Percentiles rank a stretch among this genome's conserved stretches.
Conservation (phyloP, 1,140 invertebrate species). For the Drepana arcuata region DNA sequence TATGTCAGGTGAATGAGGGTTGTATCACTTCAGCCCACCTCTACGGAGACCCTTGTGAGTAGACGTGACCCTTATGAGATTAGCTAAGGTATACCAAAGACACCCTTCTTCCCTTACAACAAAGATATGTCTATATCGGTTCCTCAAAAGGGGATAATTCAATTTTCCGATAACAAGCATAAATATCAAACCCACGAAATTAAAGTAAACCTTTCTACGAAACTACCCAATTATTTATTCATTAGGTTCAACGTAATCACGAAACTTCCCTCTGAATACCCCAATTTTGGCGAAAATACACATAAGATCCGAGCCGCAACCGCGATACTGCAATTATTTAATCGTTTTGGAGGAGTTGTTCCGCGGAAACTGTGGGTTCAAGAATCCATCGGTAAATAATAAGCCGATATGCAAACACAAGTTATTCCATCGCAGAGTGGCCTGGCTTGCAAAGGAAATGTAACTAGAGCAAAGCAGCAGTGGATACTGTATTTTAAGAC, state of each 20-base stretch:
- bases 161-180: too few species aligned
- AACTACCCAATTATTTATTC: conserved; percentile 30
- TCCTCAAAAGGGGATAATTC: too few species aligned
- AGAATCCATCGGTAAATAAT: neutral
- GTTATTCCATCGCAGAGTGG: neutral
- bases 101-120: too few species aligned
- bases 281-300: conserved; percentile 38
- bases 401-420: neutral
- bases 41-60: too few species aligned
- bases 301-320: conserved; percentile 31
- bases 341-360: conserved; percentile 52
- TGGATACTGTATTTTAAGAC: conserved; percentile 9
- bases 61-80: too few species aligned
- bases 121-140: too few species aligned
- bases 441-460: too few species aligned
- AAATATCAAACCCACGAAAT: neutral
- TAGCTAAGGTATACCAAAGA: too few species aligned
- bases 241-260: conserved; percentile 36
- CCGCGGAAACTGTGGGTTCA: conserved; percentile 34
- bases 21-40: too few species aligned
- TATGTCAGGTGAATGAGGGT: too few species aligned
- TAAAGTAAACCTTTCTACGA: conserved; percentile 2
- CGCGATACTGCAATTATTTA: conserved; percentile 54
- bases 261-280: conserved; percentile 28
- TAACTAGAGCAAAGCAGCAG: conserved; percentile 6